phyloP scores from a whole-genome alignment of 35 echinoderm and acorn worm species.

The Diadema setosum region DNA sequence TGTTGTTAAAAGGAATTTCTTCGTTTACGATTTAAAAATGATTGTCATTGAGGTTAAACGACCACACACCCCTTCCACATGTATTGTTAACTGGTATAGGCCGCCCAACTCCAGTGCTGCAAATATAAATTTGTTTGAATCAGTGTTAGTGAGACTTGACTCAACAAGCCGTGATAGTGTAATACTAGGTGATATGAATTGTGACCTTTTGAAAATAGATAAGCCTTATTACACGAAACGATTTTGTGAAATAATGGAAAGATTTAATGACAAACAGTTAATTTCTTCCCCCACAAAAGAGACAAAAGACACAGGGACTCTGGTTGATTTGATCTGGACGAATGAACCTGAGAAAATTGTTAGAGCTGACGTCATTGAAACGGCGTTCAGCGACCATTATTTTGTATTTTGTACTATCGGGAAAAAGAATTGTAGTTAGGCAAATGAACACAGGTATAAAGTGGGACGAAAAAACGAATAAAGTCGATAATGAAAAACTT shows the following conservation, averaged over 20 bases:
- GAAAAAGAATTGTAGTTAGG: background rate
- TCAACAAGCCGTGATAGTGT: background rate
- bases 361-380: background rate
- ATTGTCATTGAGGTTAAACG: background rate
- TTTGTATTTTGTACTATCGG: background rate
- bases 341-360: no score
- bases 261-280: background rate
- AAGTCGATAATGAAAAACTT: background rate
- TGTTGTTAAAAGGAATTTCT: background rate
- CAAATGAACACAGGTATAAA: background rate
- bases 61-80: background rate
- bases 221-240: background rate
- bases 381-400: background rate
- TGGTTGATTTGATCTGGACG: background rate
- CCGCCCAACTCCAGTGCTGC: no score
- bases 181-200: background rate
- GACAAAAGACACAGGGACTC: background rate
- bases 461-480: background rate
- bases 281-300: background rate
- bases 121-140: background rate
- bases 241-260: background rate
- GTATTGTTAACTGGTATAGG: no score
- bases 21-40: background rate
- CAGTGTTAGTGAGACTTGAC: background rate
- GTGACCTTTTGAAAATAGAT: background rate